These are phyloP conservation scores for Carassius gibelio DNA, from an alignment of 2,113 vertebrate genomes.

Conservation along the genomic window DNA sequence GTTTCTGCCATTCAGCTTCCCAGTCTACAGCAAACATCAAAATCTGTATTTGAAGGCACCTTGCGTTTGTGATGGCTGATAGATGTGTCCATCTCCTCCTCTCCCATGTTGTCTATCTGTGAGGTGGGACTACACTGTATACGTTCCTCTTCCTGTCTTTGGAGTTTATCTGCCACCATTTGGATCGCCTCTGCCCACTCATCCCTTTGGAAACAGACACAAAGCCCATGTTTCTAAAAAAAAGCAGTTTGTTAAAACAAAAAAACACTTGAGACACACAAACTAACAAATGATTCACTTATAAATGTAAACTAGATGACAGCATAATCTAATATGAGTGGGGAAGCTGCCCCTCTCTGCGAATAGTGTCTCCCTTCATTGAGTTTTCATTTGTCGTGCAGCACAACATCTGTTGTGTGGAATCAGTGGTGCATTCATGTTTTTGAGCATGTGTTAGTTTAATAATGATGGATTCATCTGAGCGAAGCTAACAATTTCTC, in stretches of 20 bases:
- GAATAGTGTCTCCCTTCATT: slow-evolving; percentile 75
- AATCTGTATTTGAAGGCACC: slow-evolving; percentile 71
- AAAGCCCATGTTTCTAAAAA: not conserved
- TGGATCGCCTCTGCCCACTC: slow-evolving; percentile 99
- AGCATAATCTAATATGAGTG: slow-evolving; percentile 31
- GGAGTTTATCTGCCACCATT: slow-evolving; percentile 94
- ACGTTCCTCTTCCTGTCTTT: slow-evolving; percentile 94
- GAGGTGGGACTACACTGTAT: slow-evolving; percentile 96
- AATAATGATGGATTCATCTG: slow-evolving; percentile 70
- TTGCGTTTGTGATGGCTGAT: slow-evolving; percentile 97
- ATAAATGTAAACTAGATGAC: slow-evolving; percentile 12
- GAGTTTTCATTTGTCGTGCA: slow-evolving; percentile 74
- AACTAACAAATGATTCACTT: not conserved
- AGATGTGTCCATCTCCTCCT: slow-evolving; percentile 97
- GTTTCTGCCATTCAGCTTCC: not conserved
- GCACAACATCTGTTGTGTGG: slow-evolving; percentile 76
- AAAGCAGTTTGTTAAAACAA: not conserved
- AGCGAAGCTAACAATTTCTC: slow-evolving; percentile 41
- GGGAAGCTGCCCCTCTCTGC: slow-evolving; percentile 68
- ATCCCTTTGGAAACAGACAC: slow-evolving; percentile 77
- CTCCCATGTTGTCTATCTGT: slow-evolving; percentile 93
- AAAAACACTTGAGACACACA: not conserved
- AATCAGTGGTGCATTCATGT: slow-evolving; percentile 67
- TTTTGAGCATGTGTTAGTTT: slow-evolving; percentile 64
- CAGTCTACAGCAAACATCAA: not conserved